Evolutionary conservation across 2,113 vertebrate genomes (phyloP).

Genomic region (Chloropsis cyanopogon): DNA sequence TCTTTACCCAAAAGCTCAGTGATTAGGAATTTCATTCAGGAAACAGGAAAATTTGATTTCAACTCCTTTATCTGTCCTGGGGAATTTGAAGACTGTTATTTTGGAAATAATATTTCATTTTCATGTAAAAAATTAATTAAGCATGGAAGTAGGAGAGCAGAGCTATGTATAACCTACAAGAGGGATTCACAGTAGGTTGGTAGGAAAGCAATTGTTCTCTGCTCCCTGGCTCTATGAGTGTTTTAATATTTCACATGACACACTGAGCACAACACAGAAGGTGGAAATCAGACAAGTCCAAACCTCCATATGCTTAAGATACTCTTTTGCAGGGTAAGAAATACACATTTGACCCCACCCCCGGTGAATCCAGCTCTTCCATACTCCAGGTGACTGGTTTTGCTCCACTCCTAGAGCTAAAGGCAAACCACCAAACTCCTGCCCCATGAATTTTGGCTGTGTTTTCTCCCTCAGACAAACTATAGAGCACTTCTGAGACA

Average conservation of each 20-base stretch:
- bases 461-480: neutral
- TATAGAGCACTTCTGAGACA: neutral
- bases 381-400: neutral
- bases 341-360: neutral
- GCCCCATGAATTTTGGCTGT: accelerated
- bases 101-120: neutral
- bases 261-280: neutral
- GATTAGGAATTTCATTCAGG: neutral
- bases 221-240: neutral
- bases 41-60: neutral
- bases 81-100: neutral
- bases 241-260: neutral
- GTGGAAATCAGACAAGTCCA: neutral
- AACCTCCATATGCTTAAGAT: neutral
- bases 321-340: neutral
- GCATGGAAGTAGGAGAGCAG: neutral
- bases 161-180: neutral
- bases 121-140: neutral
- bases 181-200: neutral
- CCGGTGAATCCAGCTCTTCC: neutral
- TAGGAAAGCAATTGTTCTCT: neutral
- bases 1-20: neutral
- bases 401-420: neutral
- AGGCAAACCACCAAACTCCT: neutral
- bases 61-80: neutral